Conservation (phyloP, 2,113 vertebrate species). For the Motacilla alba region DNA sequence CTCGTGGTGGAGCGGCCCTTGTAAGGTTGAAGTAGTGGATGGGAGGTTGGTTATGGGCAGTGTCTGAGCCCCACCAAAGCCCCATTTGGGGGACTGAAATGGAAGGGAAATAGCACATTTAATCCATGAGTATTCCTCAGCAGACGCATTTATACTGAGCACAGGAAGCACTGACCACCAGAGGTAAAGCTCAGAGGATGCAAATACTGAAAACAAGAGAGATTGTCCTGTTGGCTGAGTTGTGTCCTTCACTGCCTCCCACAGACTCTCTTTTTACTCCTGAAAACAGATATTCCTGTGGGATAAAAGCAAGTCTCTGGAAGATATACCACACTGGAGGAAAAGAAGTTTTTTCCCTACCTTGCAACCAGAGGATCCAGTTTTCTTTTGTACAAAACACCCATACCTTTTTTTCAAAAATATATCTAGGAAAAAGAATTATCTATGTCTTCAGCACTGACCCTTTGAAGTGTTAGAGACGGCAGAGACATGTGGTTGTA, state of each 20-base stretch:
- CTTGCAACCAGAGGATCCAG: neutral
- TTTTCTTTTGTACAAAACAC: neutral
- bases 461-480: neutral
- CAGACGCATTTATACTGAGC: neutral
- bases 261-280: neutral
- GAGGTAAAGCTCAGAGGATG: neutral
- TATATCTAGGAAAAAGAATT: neutral
- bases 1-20: accelerated
- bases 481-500: accelerated
- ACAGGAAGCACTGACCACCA: neutral
- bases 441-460: neutral
- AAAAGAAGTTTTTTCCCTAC: neutral
- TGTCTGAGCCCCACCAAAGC: neutral
- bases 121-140: neutral
- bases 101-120: neutral
- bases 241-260: neutral
- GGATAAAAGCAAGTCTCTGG: neutral
- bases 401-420: neutral
- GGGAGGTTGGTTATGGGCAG: neutral
- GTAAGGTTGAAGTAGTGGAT: neutral
- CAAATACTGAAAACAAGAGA: neutral
- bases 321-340: accelerated
- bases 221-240: neutral
- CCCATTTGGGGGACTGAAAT: neutral
- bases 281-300: neutral